These are phyloP conservation scores for Connochaetes taurinus DNA, from an alignment of 2,113 vertebrate species.

Conservation along the genomic window DNA sequence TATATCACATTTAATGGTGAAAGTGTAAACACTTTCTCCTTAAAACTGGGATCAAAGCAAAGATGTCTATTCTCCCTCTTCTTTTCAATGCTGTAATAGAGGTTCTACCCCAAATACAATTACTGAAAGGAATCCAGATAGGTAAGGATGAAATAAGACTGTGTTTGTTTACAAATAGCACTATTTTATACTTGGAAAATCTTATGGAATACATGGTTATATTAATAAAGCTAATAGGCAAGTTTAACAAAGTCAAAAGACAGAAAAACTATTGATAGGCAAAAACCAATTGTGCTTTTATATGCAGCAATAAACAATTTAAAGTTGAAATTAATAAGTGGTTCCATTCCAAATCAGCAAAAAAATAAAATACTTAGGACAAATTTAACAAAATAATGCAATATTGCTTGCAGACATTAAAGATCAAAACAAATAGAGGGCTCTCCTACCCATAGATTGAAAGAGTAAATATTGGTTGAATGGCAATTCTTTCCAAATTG, in stretches of 20 bases:
- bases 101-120: not conserved
- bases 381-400: not conserved
- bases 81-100: not conserved
- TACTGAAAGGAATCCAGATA: not conserved
- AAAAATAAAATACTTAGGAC: not conserved
- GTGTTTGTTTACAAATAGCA: not conserved
- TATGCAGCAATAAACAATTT: not conserved
- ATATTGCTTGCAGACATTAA: not conserved
- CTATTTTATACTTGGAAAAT: not conserved
- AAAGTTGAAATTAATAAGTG: not conserved
- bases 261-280: not conserved
- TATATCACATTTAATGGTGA: not conserved
- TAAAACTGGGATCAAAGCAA: not conserved
- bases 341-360: not conserved
- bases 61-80: not conserved
- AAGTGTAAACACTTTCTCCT: not conserved
- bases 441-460: not conserved
- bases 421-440: not conserved
- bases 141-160: not conserved
- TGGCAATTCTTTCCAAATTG: not conserved
- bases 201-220: not conserved
- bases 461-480: not conserved
- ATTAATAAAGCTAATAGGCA: not conserved
- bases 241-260: not conserved
- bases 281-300: not conserved